Evolutionary conservation across 2,797 vertebrate genomes (phyloP), one percentile per base, ranked within the genome.

Genomic region (Manis crassicaudata): DNA sequence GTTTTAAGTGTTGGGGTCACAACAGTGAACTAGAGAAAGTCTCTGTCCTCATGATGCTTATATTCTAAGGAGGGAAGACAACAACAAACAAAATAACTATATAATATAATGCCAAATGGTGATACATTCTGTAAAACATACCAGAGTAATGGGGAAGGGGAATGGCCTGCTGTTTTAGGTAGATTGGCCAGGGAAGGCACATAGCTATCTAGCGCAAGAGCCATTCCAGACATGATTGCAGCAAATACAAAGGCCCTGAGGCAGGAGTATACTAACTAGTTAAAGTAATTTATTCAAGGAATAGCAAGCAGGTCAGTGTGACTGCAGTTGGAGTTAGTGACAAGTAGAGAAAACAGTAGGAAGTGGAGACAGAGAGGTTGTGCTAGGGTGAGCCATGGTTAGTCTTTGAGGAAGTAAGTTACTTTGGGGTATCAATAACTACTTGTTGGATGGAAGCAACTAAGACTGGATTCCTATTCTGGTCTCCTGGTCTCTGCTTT

Each of bases 61-160:
- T 20, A 73, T 75, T 70, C 37, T 65, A 72, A 40, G 58, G 58
- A 95, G 46, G 35, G 29, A 82, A 70, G 37, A 52, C 13, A 93
- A 50, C 4, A 92, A 76, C 52, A 79, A 58, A 70, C 6, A 27
- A 76, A 73, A 56, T 29, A 50, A 63, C 58, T 23, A 81, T 70
- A 58, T 32, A 94, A 25, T 46, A 43, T 52, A 52, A 80, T 84
- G 35, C 9, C 46, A 90, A 80, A 20, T 54, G 17, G 17, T 81
- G 16, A 50, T 60, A 50, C 43, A 79, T 79, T 93, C 80, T 93
- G 35, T 88, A 68, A 91, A 76, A 89, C 80, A 93, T 92, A 76
- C 46, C 75, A 58, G 43, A 85, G 7, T 90, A 50, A 91, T 5
- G 27, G 16, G 16, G 29, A 79, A 77, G 58, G 62, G 58, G 14